Evolutionary conservation across 2,888 invertebrate species (phyloP).

Genomic region (Piscicola geometra): DNA sequence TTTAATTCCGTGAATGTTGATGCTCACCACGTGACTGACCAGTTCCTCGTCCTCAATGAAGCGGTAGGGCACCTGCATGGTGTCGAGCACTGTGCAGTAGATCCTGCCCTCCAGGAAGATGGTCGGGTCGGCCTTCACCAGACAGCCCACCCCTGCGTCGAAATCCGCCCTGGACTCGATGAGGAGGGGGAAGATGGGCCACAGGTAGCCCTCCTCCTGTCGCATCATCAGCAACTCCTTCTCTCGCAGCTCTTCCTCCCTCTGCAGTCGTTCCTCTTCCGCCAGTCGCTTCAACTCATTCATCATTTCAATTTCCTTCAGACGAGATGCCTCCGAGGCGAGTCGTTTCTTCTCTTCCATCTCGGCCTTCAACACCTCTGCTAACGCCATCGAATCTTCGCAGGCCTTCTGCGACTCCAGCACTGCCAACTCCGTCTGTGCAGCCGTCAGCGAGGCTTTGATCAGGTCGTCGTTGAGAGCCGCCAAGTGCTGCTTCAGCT

Average conservation of each 20-base stretch:
- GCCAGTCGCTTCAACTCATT: not conserved
- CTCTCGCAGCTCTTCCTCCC: constrained; percentile 29
- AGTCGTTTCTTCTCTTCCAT: constrained; percentile 26
- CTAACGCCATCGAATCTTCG: constrained; percentile 34
- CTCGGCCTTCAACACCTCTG: constrained; percentile 32
- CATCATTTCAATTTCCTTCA: constrained; percentile 20
- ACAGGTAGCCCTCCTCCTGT: constrained; percentile 25
- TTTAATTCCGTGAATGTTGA: constrained; percentile 38
- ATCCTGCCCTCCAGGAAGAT: constrained; percentile 40
- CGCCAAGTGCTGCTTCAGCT: constrained; percentile 33
- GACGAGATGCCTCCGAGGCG: constrained; percentile 19
- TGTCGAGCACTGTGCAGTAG: constrained; percentile 44
- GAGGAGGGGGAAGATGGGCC: constrained; percentile 22
- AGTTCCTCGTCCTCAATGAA: constrained; percentile 49
- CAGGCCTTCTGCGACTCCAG: constrained; percentile 31
- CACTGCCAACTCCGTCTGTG: constrained; percentile 34
- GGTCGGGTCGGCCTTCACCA: constrained; percentile 45
- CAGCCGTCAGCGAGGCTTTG: constrained; percentile 16
- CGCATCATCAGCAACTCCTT: not conserved
- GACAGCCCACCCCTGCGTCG: constrained; percentile 45
- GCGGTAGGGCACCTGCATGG: constrained; percentile 45
- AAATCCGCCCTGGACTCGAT: constrained; percentile 28
- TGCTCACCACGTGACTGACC: constrained; percentile 47
- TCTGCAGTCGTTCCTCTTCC: constrained; percentile 24
- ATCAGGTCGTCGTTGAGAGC: constrained; percentile 33